Evolutionary conservation across 2,888 invertebrate species (phyloP), one percentile per base, ranked within the genome.

Genomic region (Crematogaster levior): DNA sequence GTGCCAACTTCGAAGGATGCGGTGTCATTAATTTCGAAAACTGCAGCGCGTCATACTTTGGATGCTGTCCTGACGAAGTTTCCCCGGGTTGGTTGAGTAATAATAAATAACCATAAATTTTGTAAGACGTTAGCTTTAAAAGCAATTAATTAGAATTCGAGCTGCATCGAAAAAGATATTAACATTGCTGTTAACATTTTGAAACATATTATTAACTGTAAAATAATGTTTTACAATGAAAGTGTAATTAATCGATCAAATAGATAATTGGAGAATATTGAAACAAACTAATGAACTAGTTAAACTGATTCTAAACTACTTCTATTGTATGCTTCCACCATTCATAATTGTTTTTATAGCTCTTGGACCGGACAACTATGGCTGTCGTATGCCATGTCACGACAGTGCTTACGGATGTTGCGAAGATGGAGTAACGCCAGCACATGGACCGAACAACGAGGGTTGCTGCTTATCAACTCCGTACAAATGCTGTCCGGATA

Each of bases 401-500:
- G 95, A 95, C 1, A 96, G 97, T 40, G 95, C 96, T 0, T 97
- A 96, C 93, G 99, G 99, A 5, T 99, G 99, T 93, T 99, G 99
- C 92, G 96, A 96, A 1, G 99, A 99, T 93, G 96, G 96, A 3
- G 94, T 96, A 89, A 98, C 98, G 0, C 96, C 98, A 0, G 98
- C 99, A 1, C 98, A 98, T 91, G 99, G 99, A 2, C 96, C 96
- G 0, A 96, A 96, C 89, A 95, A 96, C 60, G 97, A 98, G 94
- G 99, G 98, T 0, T 98, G 98, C 92, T 98, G 98, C 91, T 94
- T 98, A 66, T 95, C 95, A 37, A 95, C 96, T 3, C 95, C 95
- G 4, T 97, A 95, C 93, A 98, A 98, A n/a, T 99, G 99, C 94
- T 99, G 99, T 91, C 97, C 97, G 0, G 99, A 99, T 92, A 97